Conservation (phyloP, 2,888 invertebrate genomes). For the Drosophila bunnanda region DNA sequence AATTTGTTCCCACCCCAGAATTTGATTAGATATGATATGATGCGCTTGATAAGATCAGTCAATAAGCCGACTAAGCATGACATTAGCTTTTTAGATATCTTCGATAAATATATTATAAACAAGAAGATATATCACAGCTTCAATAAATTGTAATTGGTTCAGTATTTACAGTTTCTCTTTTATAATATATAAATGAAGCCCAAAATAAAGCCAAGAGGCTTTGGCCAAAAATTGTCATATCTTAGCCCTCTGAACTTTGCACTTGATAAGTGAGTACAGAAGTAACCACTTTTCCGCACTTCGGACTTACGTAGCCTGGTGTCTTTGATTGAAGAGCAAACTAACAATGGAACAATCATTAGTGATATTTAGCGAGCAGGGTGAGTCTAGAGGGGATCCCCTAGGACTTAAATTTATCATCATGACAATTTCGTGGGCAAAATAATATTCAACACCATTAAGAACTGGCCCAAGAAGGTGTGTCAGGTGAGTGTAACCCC, state of each 20-base stretch:
- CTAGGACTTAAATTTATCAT: background rate
- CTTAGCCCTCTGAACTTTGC: background rate
- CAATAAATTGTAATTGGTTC: background rate
- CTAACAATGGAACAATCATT: background rate
- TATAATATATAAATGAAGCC: too few relatives aligned
- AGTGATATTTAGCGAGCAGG: background rate
- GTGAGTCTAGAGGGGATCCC: background rate
- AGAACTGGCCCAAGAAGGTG: conserved; percentile 36
- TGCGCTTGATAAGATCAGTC: too few relatives aligned
- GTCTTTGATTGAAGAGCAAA: background rate
- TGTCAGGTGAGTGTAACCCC: conserved; percentile 40
- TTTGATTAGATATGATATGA: too few relatives aligned
- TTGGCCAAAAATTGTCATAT: background rate
- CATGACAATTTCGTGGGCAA: background rate
- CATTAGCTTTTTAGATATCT: background rate
- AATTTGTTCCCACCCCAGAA: background rate
- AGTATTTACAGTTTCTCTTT: too few relatives aligned
- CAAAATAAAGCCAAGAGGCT: background rate
- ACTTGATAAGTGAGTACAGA: background rate
- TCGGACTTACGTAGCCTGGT: too few relatives aligned
- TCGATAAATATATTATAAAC: background rate
- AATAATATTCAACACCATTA: conserved; percentile 45
- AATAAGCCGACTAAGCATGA: too few relatives aligned
- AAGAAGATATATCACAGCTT: background rate
- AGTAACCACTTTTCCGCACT: too few relatives aligned